Conservation (phyloP, 2,113 vertebrate genomes). For the Notiomystis cincta region DNA sequence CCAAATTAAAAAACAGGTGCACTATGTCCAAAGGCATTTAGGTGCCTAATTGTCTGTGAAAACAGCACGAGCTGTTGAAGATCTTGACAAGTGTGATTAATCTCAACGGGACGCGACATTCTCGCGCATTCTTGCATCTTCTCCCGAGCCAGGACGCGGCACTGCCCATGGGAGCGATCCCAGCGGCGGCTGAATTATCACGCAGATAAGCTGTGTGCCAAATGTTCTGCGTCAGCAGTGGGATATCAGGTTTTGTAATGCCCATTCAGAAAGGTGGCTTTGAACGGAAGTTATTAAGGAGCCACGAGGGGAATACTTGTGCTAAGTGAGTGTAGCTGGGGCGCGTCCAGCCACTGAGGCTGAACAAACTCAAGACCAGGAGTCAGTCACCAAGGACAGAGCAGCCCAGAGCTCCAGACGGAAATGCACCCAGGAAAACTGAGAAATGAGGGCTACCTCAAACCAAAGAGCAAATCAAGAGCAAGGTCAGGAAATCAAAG, state of each 20-base stretch:
- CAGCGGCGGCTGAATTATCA: constrained; percentile 27
- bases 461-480: not conserved
- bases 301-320: not conserved
- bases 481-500: not conserved
- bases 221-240: not conserved
- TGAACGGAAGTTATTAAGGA: not conserved
- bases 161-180: not conserved
- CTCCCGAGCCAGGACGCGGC: not conserved
- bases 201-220: not conserved
- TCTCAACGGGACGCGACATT: not conserved
- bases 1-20: constrained; percentile 48
- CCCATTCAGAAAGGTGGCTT: constrained; percentile 11
- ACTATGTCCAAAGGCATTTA: constrained; percentile 43
- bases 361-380: not conserved
- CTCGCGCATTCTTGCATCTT: constrained; percentile 31
- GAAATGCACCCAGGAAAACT: not conserved
- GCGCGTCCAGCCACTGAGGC: not conserved
- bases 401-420: not conserved
- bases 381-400: not conserved
- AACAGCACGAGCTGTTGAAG: not conserved
- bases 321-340: not conserved
- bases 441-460: not conserved
- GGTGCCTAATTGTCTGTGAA: constrained; percentile 60
- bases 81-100: constrained; percentile 46
- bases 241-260: not conserved